Base-by-base conservation (phyloP, 2,888 invertebrate genomes). In the Yponomeuta cagnagella region DNA sequence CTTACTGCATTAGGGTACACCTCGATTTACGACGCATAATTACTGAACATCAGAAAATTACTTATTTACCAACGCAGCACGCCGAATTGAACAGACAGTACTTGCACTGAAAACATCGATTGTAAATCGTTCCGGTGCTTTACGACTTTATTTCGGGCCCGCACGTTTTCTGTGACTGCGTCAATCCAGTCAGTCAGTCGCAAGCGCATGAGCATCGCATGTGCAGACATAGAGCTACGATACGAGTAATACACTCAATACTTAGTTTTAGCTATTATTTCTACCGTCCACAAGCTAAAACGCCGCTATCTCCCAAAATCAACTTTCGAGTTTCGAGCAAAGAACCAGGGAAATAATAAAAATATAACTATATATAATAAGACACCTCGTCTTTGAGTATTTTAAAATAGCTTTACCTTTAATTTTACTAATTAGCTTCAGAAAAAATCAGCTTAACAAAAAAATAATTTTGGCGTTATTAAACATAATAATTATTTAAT, bases 81-180 rank as follows among this genome's bases (percentile, higher is more conserved):
- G 15, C 15, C 15, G 15, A 15, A 58, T 15, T 5, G 52, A 58
- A 15, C 15, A 15, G 52, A 58, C 52, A 58, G 2, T 58, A 74
- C 74, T 72, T 74, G 74, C 75, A 74, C 73, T 52, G 68, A 69
- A 69, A 69, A 69, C 68, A 48, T 33, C 65, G 65, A 10, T 31
- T 69, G 30, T n/a, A 69, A 37, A 70, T 43, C 63, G 63, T 70
- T 58, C 70, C 70, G 85, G 86, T 88, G 83, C 87, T 91, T 90
- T 90, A 91, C 86, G 89, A 90, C 89, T 91, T 91, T 90, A 91
- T 91, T 90, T 91, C 86, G 88, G 88, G 88, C 85, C 79, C 81
- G 83, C 84, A 78, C 89, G 89, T 90, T 90, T 90, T 89, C 89
- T 90, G 90, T 89, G 89, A 90, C 89, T 90, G 88, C 90, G 90